Conservation (phyloP, 2,888 invertebrate genomes). For the Autographa pulchrina region DNA sequence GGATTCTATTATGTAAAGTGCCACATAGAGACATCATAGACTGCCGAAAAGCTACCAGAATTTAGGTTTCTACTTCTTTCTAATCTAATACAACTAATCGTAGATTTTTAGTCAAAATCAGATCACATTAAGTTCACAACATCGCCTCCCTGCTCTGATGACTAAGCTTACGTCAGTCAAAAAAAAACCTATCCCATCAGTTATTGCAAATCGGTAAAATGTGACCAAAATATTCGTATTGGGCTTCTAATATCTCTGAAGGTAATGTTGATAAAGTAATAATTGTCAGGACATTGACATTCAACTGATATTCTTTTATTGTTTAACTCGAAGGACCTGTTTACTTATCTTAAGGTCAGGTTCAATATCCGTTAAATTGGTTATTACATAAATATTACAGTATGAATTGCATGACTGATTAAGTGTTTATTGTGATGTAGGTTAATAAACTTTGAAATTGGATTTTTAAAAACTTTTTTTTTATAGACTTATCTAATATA, state of each 20-base stretch:
- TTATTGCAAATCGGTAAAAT: background rate
- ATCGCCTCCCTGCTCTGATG: too few relatives aligned
- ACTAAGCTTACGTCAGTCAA: too few relatives aligned
- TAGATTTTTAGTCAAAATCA: too few relatives aligned
- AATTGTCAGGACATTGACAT: conserved; percentile 4
- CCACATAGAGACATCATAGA: too few relatives aligned
- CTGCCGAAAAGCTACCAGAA: too few relatives aligned
- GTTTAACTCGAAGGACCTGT: background rate
- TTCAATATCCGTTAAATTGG: background rate
- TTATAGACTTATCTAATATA: too few relatives aligned
- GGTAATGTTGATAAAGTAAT: background rate
- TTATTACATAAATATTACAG: background rate
- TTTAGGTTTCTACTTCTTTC: too few relatives aligned
- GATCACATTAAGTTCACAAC: too few relatives aligned
- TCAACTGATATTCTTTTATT: conserved; percentile 3
- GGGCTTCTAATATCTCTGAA: background rate
- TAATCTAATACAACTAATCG: too few relatives aligned
- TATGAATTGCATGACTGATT: background rate
- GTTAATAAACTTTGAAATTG: background rate
- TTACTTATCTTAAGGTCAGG: background rate
- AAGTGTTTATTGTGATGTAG: background rate
- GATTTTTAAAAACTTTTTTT: too few relatives aligned
- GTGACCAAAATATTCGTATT: background rate
- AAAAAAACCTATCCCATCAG: too few relatives aligned
- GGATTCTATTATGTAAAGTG: background rate